A percentile compares a stretch with the other conserved stretches of the same genome.
Conservation (phyloP, 1,140 invertebrate species). For the Sycobia sp. region DNA sequence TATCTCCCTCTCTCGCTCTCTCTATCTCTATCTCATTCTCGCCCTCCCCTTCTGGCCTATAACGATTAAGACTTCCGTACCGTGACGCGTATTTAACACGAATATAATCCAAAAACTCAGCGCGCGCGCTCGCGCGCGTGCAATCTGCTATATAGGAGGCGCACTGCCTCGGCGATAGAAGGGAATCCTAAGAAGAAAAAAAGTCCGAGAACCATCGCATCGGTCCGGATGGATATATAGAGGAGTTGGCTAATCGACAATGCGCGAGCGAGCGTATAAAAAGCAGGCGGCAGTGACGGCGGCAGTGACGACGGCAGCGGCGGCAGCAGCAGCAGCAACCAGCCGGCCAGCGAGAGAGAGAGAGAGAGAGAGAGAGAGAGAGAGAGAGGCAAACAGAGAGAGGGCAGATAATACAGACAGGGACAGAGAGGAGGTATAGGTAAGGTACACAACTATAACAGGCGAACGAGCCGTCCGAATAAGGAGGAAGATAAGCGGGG, state of each 20-base stretch:
- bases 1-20: too few relatives aligned
- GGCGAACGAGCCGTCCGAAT: constrained; percentile 13
- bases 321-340: too few relatives aligned
- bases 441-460: too few relatives aligned
- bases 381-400: too few relatives aligned
- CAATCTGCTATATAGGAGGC: neutral
- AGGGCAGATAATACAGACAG: neutral
- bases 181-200: neutral
- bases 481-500: constrained; percentile 28
- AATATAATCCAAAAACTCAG: too few relatives aligned
- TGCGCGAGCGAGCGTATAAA: constrained; percentile 14
- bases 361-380: neutral
- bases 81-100: too few relatives aligned
- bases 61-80: constrained; percentile 3
- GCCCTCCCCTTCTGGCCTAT: too few relatives aligned
- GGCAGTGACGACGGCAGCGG: too few relatives aligned
- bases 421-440: constrained; percentile 11
- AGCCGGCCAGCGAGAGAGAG: neutral
- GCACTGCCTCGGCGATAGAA: neutral
- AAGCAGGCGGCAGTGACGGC: neutral
- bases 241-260: constrained; percentile 2
- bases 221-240: neutral
- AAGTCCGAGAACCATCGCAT: too few relatives aligned
- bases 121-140: too few relatives aligned
- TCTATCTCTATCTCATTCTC: too few relatives aligned